Base-by-base conservation (phyloP, 2,888 invertebrate genomes). In the Euclidia mi region DNA sequence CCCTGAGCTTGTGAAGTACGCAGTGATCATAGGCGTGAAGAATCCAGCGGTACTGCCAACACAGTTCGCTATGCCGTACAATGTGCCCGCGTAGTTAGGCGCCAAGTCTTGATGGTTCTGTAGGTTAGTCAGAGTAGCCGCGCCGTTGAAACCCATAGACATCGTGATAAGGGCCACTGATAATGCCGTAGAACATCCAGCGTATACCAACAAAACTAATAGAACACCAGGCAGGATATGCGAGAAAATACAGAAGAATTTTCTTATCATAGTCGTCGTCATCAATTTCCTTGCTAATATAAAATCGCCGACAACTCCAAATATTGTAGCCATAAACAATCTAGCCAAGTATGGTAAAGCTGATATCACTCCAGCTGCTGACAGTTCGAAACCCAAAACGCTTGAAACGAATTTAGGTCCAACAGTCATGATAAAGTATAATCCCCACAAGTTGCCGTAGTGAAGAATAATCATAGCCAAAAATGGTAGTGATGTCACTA, bases 51-150 rank as follows among this genome's bases (percentile, higher is more conserved):
- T 95, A 41, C 96, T 96, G 20, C 97, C 97, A 17, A 97, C 85
- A 65, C 96, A 96, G 75, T 97, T 97, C 41, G 97, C 96, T n/a
- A 97, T 96, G 7, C 97, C 97, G 73, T 97, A 97, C 17, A 97
- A 85, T 9, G 96, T 96, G 2, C 97, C 97, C 0, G 97, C 97
- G 80, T 95, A 97, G 78, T 97, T 97, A 0, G 97, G 97, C 0
- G 97, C 96, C 48, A 97, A 88, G 84, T 97, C 97, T 84, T 97
- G 97, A 55, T 96, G 94, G 64, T 96, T 96, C 77, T 95, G 95
- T 62, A 96, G 86, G 78, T 96, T 96, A 0, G 96, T 95, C 51
- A 95, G 81, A 0, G 96, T 95, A 0, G 96, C 96, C 2, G 96
- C 95, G 0, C 96, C 96, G 61, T 96, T 96, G 74, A 96, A 95